Evolutionary conservation across 2,888 invertebrate species (phyloP).

Genomic region (Melolontha melolontha): DNA sequence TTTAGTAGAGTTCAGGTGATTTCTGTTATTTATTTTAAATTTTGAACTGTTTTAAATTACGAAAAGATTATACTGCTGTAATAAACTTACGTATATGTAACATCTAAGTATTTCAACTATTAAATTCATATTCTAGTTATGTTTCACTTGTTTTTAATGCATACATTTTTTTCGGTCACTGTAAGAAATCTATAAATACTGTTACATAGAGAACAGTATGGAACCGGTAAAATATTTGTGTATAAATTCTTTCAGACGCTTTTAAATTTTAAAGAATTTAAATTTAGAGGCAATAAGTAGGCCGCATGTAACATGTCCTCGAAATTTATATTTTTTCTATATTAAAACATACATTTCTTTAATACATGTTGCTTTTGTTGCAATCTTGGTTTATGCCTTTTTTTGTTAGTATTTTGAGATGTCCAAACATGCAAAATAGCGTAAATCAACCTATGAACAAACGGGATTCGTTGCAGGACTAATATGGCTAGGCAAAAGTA

Average conservation of each 20-base stretch:
- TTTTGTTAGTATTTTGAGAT: too few relatives aligned
- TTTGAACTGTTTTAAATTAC: too few relatives aligned
- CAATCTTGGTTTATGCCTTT: too few relatives aligned
- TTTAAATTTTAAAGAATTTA: constrained; percentile 35
- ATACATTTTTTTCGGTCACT: constrained; percentile 1
- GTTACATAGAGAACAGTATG: background rate
- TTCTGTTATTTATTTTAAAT: too few relatives aligned
- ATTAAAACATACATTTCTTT: too few relatives aligned
- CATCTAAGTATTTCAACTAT: background rate
- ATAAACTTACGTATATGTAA: too few relatives aligned
- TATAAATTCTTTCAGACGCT: constrained; percentile 37
- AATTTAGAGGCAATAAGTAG: constrained; percentile 40
- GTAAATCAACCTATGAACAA: constrained; percentile 43
- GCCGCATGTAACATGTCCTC: constrained; percentile 7
- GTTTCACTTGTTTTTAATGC: too few relatives aligned
- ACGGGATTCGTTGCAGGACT: constrained; percentile 47
- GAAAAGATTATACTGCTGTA: too few relatives aligned
- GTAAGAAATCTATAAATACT: constrained; percentile 20
- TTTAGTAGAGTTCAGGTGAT: too few relatives aligned
- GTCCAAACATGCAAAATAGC: constrained; percentile 22
- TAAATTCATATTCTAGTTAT: too few relatives aligned
- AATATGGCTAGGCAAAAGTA: constrained; percentile 53
- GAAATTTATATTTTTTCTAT: too few relatives aligned
- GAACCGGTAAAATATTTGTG: constrained; percentile 37
- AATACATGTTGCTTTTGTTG: too few relatives aligned